Percentiles rank a stretch among this genome's conserved stretches.
phyloP scores from a whole-genome alignment of 1,140 invertebrate genomes.

The Muscidifurax raptorellus region DNA sequence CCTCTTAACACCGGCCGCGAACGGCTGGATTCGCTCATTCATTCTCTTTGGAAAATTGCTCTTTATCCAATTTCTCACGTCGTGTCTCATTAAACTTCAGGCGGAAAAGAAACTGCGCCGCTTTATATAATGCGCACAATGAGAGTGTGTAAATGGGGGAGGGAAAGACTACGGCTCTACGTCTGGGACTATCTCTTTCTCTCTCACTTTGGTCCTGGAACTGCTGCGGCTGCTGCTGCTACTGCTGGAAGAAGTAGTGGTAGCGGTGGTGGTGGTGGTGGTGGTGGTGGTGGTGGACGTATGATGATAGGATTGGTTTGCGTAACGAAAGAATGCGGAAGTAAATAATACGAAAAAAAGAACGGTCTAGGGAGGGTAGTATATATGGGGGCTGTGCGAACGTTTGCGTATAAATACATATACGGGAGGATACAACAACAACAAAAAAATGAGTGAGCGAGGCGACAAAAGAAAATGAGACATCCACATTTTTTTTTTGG shows the following conservation, averaged over 20 bases:
- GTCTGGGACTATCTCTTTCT: not conserved
- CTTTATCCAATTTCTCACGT: conserved; percentile 74
- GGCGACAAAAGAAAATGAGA: conserved; percentile 43
- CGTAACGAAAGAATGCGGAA: conserved; percentile 44
- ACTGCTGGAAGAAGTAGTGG: not conserved
- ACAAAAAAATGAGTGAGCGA: conserved; percentile 30
- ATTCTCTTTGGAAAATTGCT: conserved; percentile 72
- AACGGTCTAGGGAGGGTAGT: not conserved
- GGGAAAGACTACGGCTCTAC: conserved; percentile 37
- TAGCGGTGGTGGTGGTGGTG: not conserved
- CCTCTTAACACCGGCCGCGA: conserved; percentile 52
- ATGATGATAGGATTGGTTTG: conserved; percentile 41
- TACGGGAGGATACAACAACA: conserved; percentile 10
- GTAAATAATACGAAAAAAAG: conserved; percentile 3
- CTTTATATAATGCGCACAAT: conserved; percentile 54
- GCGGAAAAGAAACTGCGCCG: conserved; percentile 66
- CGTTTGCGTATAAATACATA: conserved; percentile 6
- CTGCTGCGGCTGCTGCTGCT: conserved; percentile 6
- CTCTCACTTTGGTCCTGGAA: not conserved
- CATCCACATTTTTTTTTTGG: conserved; percentile 38
- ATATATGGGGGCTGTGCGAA: not conserved
- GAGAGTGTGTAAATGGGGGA: conserved; percentile 55
- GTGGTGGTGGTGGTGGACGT: conserved; percentile 21
- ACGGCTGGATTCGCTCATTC: conserved; percentile 61
- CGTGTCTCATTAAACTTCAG: conserved; percentile 72